Percentiles rank a stretch among this genome's conserved stretches.
These are phyloP conservation scores for Anthoptus insignis DNA, from an alignment of 2,888 invertebrate genomes.

Conservation along the genomic window DNA sequence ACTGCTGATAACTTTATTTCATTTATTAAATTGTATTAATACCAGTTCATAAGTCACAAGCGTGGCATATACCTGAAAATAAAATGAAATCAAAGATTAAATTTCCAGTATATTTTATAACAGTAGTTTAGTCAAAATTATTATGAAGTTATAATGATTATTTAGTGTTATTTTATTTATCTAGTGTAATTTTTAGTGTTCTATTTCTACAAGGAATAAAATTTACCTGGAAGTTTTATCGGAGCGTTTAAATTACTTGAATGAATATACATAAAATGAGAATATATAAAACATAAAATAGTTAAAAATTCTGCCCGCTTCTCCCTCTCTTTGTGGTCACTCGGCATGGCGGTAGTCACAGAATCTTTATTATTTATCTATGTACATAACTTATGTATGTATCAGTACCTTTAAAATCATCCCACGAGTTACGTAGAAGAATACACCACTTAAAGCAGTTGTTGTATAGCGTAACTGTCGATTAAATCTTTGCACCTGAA, in stretches of 20 bases:
- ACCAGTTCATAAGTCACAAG: slow-evolving; percentile 88
- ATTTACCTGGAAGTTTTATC: too few relatives aligned
- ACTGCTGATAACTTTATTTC: neutral
- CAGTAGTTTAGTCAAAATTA: neutral
- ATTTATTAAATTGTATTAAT: slow-evolving; percentile 71
- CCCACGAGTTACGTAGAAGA: slow-evolving; percentile 85
- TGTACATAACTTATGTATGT: slow-evolving; percentile 49
- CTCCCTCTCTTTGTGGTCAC: too few relatives aligned
- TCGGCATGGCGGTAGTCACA: too few relatives aligned
- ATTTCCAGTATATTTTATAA: neutral
- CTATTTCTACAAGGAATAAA: too few relatives aligned
- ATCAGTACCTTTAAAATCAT: slow-evolving; percentile 84
- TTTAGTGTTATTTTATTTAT: too few relatives aligned
- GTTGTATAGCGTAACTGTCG: slow-evolving; percentile 87
- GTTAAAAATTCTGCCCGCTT: too few relatives aligned
- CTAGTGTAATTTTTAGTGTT: too few relatives aligned
- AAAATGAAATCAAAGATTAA: slow-evolving; percentile 5
- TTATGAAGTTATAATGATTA: too few relatives aligned
- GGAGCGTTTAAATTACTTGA: too few relatives aligned
- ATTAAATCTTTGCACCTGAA: slow-evolving; percentile 87
- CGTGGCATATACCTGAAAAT: slow-evolving; percentile 85
- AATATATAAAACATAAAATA: too few relatives aligned
- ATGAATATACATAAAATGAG: too few relatives aligned
- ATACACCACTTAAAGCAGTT: slow-evolving; percentile 83
- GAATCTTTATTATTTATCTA: too few relatives aligned